Base-by-base conservation (phyloP, 2,797 vertebrate genomes). In the Coregonus suidteri region DNA sequence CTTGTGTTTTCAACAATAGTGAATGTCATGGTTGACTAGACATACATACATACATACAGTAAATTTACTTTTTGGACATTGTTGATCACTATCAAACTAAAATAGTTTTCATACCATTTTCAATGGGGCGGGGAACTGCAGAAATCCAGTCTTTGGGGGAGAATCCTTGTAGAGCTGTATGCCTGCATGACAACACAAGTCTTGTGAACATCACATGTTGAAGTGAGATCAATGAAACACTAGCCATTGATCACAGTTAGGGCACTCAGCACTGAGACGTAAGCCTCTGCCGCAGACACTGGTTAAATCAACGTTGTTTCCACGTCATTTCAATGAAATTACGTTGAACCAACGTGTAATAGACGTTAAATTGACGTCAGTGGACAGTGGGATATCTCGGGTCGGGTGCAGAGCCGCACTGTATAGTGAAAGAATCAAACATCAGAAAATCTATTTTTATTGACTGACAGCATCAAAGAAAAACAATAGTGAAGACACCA, bases 81-180 rank as follows among this genome's bases (percentile, higher is more conserved):
- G 34, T 68, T 15, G 15, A 34, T 68, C 34, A 35, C 14, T 16
- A 16, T 68, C 66, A 67, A 67, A 34, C 31, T 14, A 16, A 67
- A 31, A 31, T 62, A 37, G 30, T 70, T 54, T 15, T 31, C 72
- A 80, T 86, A 90, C 88, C 87, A 1, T 85, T 81, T 70, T 75
- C 66, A 47, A 3, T 41, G 30, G 13, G 7, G 65, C 6, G 35
- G 0, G 68, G 4, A 16, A 0, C 4, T 52, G 75, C 52, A 56
- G 75, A 0, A 31, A 9, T 47, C 37, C 14, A 74, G 41, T 4
- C 68, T 20, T 5, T 0, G 5, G 16, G 20, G 13, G 1, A 2
- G 20, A 34, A 1, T 53, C 79, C 75, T 72, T 67, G 62, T 56
- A 51, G 71, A 20, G 79, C 67, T 77, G 16, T 4, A 18, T 5